A percentile compares a stretch with the other conserved stretches of the same genome.
phyloP scores from a whole-genome alignment of 2,113 vertebrate species.

The Psammodynastes pulverulentus region DNA sequence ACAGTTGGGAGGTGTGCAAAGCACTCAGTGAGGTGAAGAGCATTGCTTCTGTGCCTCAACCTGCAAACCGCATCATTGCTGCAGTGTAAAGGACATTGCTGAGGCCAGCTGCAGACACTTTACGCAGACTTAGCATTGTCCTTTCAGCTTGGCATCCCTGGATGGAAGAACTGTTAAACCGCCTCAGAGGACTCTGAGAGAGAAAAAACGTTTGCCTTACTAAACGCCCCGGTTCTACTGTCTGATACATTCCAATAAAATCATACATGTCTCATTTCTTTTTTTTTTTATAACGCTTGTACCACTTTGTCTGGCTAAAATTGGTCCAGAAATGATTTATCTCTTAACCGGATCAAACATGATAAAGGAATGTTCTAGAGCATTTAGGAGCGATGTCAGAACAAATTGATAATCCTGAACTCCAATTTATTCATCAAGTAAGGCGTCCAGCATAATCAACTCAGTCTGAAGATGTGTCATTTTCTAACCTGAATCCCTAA shows the following conservation, averaged over 20 bases:
- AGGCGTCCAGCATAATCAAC: constrained; percentile 24
- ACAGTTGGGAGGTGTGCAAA: background rate
- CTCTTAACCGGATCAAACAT: constrained; percentile 8
- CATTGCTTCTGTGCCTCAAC: background rate
- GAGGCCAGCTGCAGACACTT: background rate
- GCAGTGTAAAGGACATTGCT: background rate
- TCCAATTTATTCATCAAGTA: constrained; percentile 20
- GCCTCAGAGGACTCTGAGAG: background rate
- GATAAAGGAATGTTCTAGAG: background rate
- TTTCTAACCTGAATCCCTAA: constrained; percentile 11
- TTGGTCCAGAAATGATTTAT: constrained; percentile 17
- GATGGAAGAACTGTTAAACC: background rate
- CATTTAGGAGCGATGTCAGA: constrained; percentile 1
- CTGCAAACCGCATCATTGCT: background rate
- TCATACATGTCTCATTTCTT: background rate
- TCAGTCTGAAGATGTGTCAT: constrained; percentile 18
- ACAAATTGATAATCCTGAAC: constrained; percentile 18
- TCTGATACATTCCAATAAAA: background rate
- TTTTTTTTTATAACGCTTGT: background rate
- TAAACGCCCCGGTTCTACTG: background rate
- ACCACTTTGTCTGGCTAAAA: constrained; percentile 9
- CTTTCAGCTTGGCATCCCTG: background rate
- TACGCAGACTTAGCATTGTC: background rate
- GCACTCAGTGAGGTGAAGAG: background rate
- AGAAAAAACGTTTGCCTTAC: background rate